Conservation (phyloP, 2,113 vertebrate genomes). For the Platycercus adscitus region DNA sequence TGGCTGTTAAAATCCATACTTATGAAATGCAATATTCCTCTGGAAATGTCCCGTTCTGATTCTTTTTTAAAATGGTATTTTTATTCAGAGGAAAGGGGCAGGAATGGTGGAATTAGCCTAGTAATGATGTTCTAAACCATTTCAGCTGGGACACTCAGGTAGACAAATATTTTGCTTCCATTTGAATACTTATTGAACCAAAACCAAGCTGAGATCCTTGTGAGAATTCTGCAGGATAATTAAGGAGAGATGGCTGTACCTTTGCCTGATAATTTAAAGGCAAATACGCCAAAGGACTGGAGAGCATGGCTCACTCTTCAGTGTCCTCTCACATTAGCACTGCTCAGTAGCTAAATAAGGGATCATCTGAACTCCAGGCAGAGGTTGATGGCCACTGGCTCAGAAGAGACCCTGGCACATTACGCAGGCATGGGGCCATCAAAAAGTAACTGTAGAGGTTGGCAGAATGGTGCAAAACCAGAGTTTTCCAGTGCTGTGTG, state of each 20-base stretch:
- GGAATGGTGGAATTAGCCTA: neutral
- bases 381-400: neutral
- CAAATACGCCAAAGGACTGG: neutral
- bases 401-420: neutral
- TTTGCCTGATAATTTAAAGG: neutral
- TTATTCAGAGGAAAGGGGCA: neutral
- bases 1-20: conserved; percentile 53
- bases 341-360: neutral
- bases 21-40: conserved; percentile 46
- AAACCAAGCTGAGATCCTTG: neutral
- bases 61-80: conserved; percentile 2
- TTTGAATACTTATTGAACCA: neutral
- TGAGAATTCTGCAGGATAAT: neutral
- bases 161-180: neutral
- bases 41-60: conserved; percentile 16
- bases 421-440: neutral
- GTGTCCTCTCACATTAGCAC: neutral
- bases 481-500: neutral
- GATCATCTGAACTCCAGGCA: neutral
- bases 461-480: rapidly evolving
- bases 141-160: conserved; percentile 2
- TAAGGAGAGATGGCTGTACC: neutral
- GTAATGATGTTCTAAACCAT: conserved; percentile 10
- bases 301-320: neutral
- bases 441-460: neutral